These are phyloP conservation scores for Galagoides demidoff DNA, from an alignment of 2,797 vertebrate genomes.

Conservation along the genomic window DNA sequence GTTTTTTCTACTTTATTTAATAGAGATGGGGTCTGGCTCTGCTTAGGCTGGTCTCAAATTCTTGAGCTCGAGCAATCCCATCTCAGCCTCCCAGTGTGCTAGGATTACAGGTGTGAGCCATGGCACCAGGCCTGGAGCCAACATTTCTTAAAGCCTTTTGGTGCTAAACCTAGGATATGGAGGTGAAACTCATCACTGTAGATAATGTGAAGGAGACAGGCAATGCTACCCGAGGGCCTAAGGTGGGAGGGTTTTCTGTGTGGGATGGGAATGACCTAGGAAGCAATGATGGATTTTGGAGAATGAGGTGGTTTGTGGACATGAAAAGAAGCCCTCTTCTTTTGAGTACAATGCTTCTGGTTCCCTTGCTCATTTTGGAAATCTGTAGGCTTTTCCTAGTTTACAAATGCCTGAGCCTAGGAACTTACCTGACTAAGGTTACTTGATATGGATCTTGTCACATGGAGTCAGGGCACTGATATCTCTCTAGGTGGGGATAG, in stretches of 20 bases:
- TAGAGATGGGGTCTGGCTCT: too few species aligned
- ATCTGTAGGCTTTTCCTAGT: background rate
- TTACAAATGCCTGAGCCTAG: background rate
- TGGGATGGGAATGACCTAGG: background rate
- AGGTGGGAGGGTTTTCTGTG: background rate
- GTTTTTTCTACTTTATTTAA: too few species aligned
- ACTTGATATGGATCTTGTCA: background rate
- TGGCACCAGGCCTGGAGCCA: background rate
- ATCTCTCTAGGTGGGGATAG: background rate
- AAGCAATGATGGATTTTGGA: background rate
- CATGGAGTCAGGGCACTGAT: background rate
- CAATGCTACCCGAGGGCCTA: background rate
- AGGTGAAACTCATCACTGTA: conserved; percentile 19
- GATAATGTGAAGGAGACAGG: background rate
- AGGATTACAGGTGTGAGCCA: too few species aligned
- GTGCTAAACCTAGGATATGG: background rate
- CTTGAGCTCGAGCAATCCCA: too few species aligned
- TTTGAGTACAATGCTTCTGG: background rate
- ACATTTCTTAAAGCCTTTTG: conserved; percentile 36
- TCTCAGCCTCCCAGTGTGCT: too few species aligned
- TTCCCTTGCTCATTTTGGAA: conserved; percentile 19
- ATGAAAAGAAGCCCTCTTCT: background rate
- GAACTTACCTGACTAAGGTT: background rate
- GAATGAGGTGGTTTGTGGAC: background rate
- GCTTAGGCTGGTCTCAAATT: too few species aligned